Conservation (phyloP, 2,888 invertebrate species). For the Chouioia cunea region DNA sequence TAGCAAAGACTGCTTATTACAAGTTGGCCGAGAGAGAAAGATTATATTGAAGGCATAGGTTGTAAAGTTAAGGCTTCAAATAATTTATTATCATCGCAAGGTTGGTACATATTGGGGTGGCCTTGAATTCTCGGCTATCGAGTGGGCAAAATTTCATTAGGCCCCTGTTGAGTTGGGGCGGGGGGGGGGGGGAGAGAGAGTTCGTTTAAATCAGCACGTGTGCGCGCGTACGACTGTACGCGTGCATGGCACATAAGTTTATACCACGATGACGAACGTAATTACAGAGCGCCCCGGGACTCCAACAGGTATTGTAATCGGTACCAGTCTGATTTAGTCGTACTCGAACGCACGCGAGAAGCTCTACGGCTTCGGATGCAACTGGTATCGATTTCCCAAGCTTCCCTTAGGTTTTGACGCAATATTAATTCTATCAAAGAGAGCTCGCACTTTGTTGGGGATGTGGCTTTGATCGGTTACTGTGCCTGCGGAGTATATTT, state of each 20-base stretch:
- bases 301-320: conserved; percentile 17
- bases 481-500: too few species aligned
- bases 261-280: conserved; percentile 9
- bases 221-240: background rate
- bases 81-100: conserved; percentile 2
- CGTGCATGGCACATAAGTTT: background rate
- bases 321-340: conserved; percentile 26
- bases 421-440: too few species aligned
- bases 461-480: too few species aligned
- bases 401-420: too few species aligned
- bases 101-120: background rate
- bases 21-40: conserved; percentile 11
- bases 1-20: background rate
- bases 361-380: background rate
- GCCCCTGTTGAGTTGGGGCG: conserved; percentile 10
- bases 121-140: background rate
- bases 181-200: conserved; percentile 9
- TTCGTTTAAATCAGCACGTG: conserved; percentile 15
- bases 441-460: too few species aligned
- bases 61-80: background rate
- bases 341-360: background rate
- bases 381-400: background rate
- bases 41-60: too few species aligned
- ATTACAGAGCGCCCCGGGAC: conserved; percentile 18
- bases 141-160: conserved; percentile 31